Evolutionary conservation across 1,140 invertebrate species (phyloP).

Genomic region (Diachasmimorpha longicaudata): DNA sequence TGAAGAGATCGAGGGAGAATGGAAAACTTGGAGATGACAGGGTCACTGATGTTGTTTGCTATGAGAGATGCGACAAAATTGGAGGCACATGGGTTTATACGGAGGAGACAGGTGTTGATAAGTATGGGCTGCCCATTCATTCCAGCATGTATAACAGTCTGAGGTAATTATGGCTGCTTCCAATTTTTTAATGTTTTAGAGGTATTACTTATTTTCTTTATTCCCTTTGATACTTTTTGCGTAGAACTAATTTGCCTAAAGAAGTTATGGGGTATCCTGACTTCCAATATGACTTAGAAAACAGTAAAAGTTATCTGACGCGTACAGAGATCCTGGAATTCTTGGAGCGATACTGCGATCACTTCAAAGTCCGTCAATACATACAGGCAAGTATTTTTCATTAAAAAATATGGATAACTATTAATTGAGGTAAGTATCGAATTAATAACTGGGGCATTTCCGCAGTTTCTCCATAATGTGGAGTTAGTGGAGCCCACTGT

Average conservation of each 20-base stretch:
- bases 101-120: constrained; percentile 71
- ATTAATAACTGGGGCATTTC: constrained; percentile 21
- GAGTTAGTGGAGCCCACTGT: constrained; percentile 64
- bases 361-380: constrained; percentile 71
- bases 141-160: constrained; percentile 88
- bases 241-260: constrained; percentile 83
- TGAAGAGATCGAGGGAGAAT: constrained; percentile 26
- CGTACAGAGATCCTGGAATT: constrained; percentile 83
- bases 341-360: constrained; percentile 77
- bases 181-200: too few relatives aligned
- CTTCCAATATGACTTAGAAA: constrained; percentile 70
- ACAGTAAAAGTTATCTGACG: constrained; percentile 76
- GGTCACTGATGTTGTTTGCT: constrained; percentile 47
- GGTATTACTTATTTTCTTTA: too few relatives aligned
- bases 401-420: neutral
- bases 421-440: too few relatives aligned
- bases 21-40: neutral
- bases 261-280: constrained; percentile 81
- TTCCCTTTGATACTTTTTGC: constrained; percentile 42
- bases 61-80: constrained; percentile 70
- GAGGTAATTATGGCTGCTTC: constrained; percentile 72
- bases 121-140: constrained; percentile 81
- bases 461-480: constrained; percentile 72
- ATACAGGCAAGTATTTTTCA: constrained; percentile 72
- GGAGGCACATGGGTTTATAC: constrained; percentile 91